Evolutionary conservation across 2,888 invertebrate genomes (phyloP).

Genomic region (Parapristionchus giblindavisi): DNA sequence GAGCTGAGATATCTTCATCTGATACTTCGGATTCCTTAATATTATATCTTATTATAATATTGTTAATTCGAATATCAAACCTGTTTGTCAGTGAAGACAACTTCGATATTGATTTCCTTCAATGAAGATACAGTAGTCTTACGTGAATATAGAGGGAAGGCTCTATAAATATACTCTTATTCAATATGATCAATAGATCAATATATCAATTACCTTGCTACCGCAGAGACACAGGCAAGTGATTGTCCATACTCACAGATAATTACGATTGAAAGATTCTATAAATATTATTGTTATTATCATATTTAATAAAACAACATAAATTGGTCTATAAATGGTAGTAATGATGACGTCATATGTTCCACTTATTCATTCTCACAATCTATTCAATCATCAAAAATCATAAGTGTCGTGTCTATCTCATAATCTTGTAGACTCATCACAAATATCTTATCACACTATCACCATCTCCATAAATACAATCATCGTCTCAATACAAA

Average conservation of each 20-base stretch:
- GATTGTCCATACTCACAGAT: conserved; percentile 29
- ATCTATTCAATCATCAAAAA: too few species aligned
- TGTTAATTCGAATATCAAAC: not conserved
- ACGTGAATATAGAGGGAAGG: conserved; percentile 34
- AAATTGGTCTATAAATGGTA: too few species aligned
- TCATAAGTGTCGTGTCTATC: too few species aligned
- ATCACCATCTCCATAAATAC: too few species aligned
- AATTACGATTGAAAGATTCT: conserved; percentile 25
- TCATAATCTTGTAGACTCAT: too few species aligned
- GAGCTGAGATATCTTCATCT: conserved; percentile 66
- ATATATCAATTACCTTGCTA: conserved; percentile 10
- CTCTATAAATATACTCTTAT: not conserved
- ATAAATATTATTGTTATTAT: too few species aligned
- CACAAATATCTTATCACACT: too few species aligned
- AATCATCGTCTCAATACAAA: too few species aligned
- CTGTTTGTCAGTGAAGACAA: conserved; percentile 33
- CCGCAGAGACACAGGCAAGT: conserved; percentile 28
- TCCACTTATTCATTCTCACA: too few species aligned
- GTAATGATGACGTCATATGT: too few species aligned
- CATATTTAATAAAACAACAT: too few species aligned
- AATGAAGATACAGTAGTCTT: conserved; percentile 52
- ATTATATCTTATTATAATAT: not conserved
- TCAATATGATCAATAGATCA: not conserved
- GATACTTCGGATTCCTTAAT: conserved; percentile 34
- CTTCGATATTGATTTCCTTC: conserved; percentile 27